Evolutionary conservation across 2,888 invertebrate genomes (phyloP).

Genomic region (Harpalus rubripes): DNA sequence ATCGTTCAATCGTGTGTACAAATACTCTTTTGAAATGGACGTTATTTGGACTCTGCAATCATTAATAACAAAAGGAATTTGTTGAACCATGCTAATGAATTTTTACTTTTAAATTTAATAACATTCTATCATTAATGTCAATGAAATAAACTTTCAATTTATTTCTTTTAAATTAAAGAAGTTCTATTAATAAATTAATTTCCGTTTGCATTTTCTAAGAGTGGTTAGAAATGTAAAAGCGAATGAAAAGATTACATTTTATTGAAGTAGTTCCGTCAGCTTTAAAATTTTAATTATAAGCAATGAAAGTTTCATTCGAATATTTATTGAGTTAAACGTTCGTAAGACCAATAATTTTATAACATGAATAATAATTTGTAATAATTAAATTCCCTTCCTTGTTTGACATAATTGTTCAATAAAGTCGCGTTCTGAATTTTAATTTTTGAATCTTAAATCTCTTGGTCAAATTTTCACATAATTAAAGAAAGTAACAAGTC

Average conservation of each 20-base stretch:
- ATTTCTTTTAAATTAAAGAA: background rate
- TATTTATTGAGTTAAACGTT: constrained; percentile 13
- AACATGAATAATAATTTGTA: constrained; percentile 45
- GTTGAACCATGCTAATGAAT: no score
- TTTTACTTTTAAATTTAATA: no score
- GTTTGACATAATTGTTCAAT: constrained; percentile 35
- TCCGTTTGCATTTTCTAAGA: background rate
- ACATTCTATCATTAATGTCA: no score
- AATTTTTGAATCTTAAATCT: constrained; percentile 8
- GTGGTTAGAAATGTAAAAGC: no score
- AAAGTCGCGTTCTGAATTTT: constrained; percentile 18
- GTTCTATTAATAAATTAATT: background rate
- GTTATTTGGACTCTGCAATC: background rate
- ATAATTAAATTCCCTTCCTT: constrained; percentile 35
- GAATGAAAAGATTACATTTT: background rate
- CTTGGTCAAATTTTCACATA: constrained; percentile 15
- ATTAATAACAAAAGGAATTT: background rate
- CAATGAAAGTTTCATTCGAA: constrained; percentile 22
- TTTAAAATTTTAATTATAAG: constrained; percentile 29
- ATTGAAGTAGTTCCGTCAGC: constrained; percentile 15
- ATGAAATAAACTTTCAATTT: background rate
- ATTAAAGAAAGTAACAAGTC: background rate
- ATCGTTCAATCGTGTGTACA: background rate
- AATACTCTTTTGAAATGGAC: background rate
- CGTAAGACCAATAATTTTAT: background rate